Conservation (phyloP, 2,888 invertebrate genomes). For the Drosophila formosana region DNA sequence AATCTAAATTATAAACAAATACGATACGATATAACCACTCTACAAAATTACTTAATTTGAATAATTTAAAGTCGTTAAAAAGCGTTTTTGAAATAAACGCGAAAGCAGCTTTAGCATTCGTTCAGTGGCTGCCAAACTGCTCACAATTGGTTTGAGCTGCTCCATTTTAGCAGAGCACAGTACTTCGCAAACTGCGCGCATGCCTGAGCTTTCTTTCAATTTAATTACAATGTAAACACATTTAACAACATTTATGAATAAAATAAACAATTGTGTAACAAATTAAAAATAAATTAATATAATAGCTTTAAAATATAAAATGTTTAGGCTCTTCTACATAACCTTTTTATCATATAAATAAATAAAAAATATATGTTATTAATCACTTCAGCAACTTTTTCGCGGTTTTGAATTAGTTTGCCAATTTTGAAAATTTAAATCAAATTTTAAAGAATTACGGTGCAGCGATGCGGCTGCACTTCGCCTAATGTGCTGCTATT, state of each 20-base stretch:
- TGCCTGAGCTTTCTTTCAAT: constrained; percentile 1
- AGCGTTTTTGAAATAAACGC: not conserved
- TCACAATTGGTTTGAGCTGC: not conserved
- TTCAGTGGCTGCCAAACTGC: constrained; percentile 5
- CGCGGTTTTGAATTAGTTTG: not conserved
- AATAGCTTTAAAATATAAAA: too few species aligned
- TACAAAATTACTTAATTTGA: not conserved
- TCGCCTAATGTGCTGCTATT: constrained; percentile 29
- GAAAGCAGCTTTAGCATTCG: not conserved
- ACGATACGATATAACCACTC: too few species aligned
- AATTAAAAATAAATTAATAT: not conserved
- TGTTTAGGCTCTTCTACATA: too few species aligned
- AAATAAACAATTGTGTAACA: not conserved
- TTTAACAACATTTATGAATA: not conserved
- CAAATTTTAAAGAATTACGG: not conserved
- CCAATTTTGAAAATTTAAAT: not conserved
- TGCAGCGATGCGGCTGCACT: constrained; percentile 33
- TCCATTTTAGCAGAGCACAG: constrained; percentile 27
- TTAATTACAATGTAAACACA: not conserved
- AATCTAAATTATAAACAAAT: not conserved
- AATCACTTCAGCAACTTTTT: too few species aligned
- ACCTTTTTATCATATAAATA: too few species aligned
- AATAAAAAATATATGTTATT: too few species aligned
- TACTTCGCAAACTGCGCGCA: constrained; percentile 17
- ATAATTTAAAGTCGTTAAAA: not conserved